Conservation (phyloP, 2,888 invertebrate species). For the Drosophila suboccidentalis region DNA sequence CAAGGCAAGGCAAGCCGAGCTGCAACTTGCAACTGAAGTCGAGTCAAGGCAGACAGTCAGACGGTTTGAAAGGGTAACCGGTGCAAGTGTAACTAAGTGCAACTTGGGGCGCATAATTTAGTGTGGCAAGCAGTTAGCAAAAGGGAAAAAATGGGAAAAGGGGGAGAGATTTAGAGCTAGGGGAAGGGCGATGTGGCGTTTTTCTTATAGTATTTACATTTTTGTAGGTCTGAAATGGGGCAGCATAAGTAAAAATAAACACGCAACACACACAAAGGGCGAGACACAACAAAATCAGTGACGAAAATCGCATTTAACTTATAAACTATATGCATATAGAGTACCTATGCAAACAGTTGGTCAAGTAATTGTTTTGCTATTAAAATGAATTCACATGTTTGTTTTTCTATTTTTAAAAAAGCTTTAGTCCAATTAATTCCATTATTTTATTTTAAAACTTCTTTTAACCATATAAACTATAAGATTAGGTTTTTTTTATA, state of each 20-base stretch:
- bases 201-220: constrained; percentile 64
- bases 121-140: constrained; percentile 3
- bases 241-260: constrained; percentile 55
- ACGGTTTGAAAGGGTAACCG: constrained; percentile 5
- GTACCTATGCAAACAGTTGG: constrained; percentile 4
- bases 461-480: too few species aligned
- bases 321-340: constrained; percentile 25
- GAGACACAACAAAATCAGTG: constrained; percentile 51
- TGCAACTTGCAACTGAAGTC: background rate
- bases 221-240: constrained; percentile 46
- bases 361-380: background rate
- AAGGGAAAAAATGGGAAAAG: background rate
- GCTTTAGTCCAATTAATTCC: background rate
- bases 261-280: constrained; percentile 64
- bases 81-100: constrained; percentile 25
- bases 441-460: background rate
- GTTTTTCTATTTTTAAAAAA: background rate
- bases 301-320: constrained; percentile 66
- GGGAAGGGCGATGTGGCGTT: constrained; percentile 35
- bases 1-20: background rate
- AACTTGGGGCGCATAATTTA: constrained; percentile 26
- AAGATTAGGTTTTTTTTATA: too few species aligned
- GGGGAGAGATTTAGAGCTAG: background rate
- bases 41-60: constrained; percentile 38
- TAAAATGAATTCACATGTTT: background rate